These are phyloP conservation scores for Scaptodrosophila lebanonensis DNA, from an alignment of 1,140 invertebrate species.

Conservation along the genomic window DNA sequence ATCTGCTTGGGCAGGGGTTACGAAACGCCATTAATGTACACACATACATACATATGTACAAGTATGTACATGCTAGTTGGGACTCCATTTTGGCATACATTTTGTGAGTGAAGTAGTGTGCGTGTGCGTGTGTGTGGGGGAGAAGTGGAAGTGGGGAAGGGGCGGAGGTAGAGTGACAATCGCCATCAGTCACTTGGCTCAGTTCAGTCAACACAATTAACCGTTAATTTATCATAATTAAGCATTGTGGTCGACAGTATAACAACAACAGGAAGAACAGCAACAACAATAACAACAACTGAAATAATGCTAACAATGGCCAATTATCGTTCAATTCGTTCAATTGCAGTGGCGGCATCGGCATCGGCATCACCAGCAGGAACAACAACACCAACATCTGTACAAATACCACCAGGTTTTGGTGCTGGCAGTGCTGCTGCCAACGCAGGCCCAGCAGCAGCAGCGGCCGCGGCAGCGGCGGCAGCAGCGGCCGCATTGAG, in stretches of 20 bases:
- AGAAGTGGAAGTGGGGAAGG: too few relatives aligned
- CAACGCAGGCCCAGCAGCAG: conserved; percentile 76
- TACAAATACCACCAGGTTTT: conserved; percentile 76
- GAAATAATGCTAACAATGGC: conserved; percentile 57
- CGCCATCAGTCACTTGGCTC: conserved; percentile 22
- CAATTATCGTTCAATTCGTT: conserved; percentile 75
- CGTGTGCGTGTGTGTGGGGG: background rate
- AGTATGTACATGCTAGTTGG: too few relatives aligned
- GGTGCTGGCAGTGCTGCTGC: conserved; percentile 76
- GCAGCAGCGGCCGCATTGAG: conserved; percentile 61
- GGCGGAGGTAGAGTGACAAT: too few relatives aligned
- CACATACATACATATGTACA: too few relatives aligned
- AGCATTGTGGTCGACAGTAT: conserved; percentile 52
- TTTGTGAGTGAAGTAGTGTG: too few relatives aligned
- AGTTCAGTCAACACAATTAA: conserved; percentile 68
- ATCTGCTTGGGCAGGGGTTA: conserved; percentile 29
- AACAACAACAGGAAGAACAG: conserved; percentile 9
- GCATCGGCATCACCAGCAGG: conserved; percentile 44
- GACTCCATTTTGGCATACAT: too few relatives aligned
- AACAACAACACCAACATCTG: conserved; percentile 54
- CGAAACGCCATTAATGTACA: too few relatives aligned
- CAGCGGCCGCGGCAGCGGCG: conserved; percentile 74
- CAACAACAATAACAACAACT: conserved; percentile 3
- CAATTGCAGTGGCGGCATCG: conserved; percentile 66
- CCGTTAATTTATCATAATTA: conserved; percentile 74